These are phyloP conservation scores for Camponotus fellah DNA, from an alignment of 2,888 invertebrate genomes.

Conservation along the genomic window DNA sequence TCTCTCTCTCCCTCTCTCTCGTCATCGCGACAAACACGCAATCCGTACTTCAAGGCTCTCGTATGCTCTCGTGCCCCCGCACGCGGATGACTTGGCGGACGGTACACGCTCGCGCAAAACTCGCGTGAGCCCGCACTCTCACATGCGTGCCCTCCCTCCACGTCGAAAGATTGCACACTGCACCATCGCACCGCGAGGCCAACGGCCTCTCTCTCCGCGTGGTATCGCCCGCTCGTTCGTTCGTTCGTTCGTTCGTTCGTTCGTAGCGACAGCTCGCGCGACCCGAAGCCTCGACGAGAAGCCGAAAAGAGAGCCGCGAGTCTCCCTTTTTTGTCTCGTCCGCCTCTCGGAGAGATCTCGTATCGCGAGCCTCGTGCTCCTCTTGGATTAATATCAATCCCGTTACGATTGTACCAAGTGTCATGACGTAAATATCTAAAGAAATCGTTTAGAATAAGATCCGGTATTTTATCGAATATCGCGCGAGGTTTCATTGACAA, in stretches of 20 bases:
- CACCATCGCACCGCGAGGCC: conserved; percentile 79
- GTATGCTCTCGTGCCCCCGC: conserved; percentile 59
- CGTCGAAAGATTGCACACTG: conserved; percentile 78
- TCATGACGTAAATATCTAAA: not conserved
- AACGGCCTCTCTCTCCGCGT: conserved; percentile 75
- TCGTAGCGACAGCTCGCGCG: conserved; percentile 59
- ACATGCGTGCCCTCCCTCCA: conserved; percentile 42
- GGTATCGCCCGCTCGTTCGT: conserved; percentile 67
- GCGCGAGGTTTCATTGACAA: not conserved
- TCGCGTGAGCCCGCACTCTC: conserved; percentile 42
- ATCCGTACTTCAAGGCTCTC: conserved; percentile 57
- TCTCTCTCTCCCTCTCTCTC: conserved; percentile 17
- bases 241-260: conserved; percentile 26
- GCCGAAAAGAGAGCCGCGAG: conserved; percentile 43
- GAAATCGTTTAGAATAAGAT: not conserved
- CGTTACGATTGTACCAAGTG: not conserved
- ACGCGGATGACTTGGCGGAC: conserved; percentile 62
- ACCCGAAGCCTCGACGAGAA: conserved; percentile 33
- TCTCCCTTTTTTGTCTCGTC: conserved; percentile 17
- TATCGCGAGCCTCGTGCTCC: not conserved
- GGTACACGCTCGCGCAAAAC: conserved; percentile 46
- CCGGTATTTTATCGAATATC: not conserved
- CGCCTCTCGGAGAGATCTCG: not conserved
- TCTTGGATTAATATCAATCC: conserved; percentile 18
- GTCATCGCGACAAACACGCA: conserved; percentile 46